These are phyloP conservation scores for Rhaphigaster nebulosa DNA, from an alignment of 2,888 invertebrate species.

Conservation along the genomic window DNA sequence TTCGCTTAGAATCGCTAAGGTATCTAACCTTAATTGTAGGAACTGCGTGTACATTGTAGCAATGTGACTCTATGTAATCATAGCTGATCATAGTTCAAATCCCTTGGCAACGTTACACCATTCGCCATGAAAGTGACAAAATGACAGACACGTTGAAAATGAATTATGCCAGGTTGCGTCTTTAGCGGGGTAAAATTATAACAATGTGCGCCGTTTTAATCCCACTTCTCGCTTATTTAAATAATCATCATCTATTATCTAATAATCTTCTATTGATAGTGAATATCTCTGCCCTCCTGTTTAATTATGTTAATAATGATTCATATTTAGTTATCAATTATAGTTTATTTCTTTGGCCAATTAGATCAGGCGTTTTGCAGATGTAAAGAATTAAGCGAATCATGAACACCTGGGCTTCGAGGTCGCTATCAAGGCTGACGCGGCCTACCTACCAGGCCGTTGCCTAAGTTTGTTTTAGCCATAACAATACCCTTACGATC, in stretches of 20 bases:
- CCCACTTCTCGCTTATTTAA: neutral
- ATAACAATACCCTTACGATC: neutral
- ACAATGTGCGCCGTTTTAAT: neutral
- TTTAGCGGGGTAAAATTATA: neutral
- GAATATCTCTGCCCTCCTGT: neutral
- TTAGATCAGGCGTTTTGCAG: neutral
- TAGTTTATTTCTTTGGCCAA: neutral
- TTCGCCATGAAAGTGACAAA: neutral
- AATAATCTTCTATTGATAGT: neutral
- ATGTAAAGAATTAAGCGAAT: neutral
- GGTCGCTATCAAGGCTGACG: neutral
- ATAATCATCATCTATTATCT: neutral
- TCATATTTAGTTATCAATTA: neutral
- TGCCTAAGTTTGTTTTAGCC: neutral
- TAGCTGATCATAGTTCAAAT: neutral
- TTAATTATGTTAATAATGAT: neutral
- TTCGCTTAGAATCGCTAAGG: no score
- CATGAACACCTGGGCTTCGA: neutral
- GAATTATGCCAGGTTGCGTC: neutral
- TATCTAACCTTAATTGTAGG: no score
- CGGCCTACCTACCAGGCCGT: conserved; percentile 36
- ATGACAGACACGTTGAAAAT: neutral
- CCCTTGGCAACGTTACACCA: neutral
- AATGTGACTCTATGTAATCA: no score
- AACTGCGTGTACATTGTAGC: no score